Conservation (phyloP, 1,140 invertebrate species). For the Drosophila insularis region DNA sequence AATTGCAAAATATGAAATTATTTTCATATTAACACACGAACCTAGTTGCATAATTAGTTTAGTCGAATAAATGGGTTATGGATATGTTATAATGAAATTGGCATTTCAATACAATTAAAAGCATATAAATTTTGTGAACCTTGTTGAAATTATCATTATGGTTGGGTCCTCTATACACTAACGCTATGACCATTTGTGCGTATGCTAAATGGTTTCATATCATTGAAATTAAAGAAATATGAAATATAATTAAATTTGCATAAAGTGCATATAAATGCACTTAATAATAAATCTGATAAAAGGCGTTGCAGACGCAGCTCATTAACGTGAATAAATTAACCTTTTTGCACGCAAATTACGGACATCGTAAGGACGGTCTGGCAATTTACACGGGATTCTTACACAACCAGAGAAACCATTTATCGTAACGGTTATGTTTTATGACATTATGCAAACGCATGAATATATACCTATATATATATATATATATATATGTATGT, state of each 20-base stretch:
- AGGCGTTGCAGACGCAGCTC: constrained; percentile 61
- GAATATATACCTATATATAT: constrained; percentile 4
- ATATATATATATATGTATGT: neutral
- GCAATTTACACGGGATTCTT: constrained; percentile 31
- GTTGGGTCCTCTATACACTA: constrained; percentile 31
- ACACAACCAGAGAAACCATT: constrained; percentile 19
- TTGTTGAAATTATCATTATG: constrained; percentile 55
- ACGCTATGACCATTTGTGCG: constrained; percentile 21
- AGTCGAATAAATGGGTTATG: constrained; percentile 3
- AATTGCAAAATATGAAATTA: constrained; percentile 30
- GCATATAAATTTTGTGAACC: constrained; percentile 63
- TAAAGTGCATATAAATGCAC: constrained; percentile 60
- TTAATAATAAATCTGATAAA: constrained; percentile 75
- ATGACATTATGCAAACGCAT: constrained; percentile 15
- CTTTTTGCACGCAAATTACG: constrained; percentile 60
- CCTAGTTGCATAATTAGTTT: constrained; percentile 50
- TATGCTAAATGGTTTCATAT: constrained; percentile 60
- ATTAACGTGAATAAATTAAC: constrained; percentile 76
- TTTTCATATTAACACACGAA: constrained; percentile 47
- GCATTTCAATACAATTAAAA: constrained; percentile 73
- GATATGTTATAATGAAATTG: constrained; percentile 66
- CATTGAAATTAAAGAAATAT: constrained; percentile 74
- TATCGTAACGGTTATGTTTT: constrained; percentile 17
- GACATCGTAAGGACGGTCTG: constrained; percentile 24
- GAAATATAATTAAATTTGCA: constrained; percentile 43